These are phyloP conservation scores for Oxystoma pomonae DNA, from an alignment of 2,888 invertebrate genomes.

Conservation along the genomic window DNA sequence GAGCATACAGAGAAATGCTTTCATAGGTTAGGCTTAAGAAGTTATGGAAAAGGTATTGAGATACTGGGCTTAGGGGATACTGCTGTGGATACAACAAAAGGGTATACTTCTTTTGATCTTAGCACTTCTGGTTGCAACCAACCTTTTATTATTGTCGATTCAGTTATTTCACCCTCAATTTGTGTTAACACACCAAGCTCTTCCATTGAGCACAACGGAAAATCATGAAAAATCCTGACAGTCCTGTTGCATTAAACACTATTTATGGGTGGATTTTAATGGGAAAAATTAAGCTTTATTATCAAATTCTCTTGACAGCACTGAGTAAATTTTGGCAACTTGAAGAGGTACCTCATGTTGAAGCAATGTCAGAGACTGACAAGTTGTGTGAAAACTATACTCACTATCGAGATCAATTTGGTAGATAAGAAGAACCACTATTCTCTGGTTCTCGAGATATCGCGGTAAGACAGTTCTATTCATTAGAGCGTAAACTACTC, in stretches of 20 bases:
- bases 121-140: neutral
- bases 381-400: neutral
- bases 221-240: neutral
- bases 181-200: neutral
- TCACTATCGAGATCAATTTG: neutral
- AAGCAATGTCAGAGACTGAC: neutral
- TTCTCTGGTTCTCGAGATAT: neutral
- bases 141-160: neutral
- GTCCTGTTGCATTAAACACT: neutral
- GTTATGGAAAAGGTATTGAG: neutral
- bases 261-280: neutral
- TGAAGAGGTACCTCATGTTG: neutral
- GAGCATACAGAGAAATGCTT: neutral
- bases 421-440: neutral
- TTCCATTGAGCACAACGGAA: too few species aligned
- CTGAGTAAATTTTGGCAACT: neutral
- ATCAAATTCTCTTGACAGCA: neutral
- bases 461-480: neutral
- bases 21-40: neutral
- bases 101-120: neutral
- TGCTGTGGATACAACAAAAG: neutral
- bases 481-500: neutral
- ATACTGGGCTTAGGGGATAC: neutral
- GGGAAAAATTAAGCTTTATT: neutral
- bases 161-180: neutral